Conservation (phyloP, 2,888 invertebrate species). For the Phyllotreta striolata region DNA sequence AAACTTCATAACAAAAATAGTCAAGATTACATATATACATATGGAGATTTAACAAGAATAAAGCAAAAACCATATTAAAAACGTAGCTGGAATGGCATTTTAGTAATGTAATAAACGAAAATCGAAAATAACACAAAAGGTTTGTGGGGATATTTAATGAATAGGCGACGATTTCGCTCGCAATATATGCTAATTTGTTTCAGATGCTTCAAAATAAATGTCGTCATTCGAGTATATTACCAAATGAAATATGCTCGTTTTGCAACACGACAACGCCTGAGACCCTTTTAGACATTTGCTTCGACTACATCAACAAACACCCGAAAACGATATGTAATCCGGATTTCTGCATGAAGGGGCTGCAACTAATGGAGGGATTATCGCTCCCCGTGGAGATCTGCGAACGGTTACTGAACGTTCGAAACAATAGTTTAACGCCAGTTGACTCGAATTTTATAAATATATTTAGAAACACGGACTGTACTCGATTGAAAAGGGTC, state of each 20-base stretch:
- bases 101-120: conserved; percentile 20
- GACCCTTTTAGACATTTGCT: conserved; percentile 70
- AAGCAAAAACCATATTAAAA: conserved; percentile 20
- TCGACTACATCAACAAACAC: conserved; percentile 70
- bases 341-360: conserved; percentile 57
- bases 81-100: conserved; percentile 8
- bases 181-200: conserved; percentile 19
- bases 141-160: too few relatives aligned
- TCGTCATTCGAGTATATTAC: conserved; percentile 58
- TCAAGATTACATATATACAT: conserved; percentile 36
- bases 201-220: conserved; percentile 50
- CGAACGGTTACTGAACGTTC: conserved; percentile 70
- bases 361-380: conserved; percentile 68
- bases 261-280: conserved; percentile 65
- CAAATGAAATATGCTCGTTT: conserved; percentile 58
- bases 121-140: conserved; percentile 18
- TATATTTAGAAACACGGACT: conserved; percentile 73
- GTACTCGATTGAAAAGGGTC: conserved; percentile 74
- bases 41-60: conserved; percentile 26
- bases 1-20: conserved; percentile 58
- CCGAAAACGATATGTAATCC: conserved; percentile 68
- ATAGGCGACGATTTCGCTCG: neutral
- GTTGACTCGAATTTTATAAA: conserved; percentile 74
- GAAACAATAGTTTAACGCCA: conserved; percentile 60
- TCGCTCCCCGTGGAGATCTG: conserved; percentile 76